These are phyloP conservation scores for Lacerta agilis DNA, from an alignment of 2,797 vertebrate genomes.

Conservation along the genomic window DNA sequence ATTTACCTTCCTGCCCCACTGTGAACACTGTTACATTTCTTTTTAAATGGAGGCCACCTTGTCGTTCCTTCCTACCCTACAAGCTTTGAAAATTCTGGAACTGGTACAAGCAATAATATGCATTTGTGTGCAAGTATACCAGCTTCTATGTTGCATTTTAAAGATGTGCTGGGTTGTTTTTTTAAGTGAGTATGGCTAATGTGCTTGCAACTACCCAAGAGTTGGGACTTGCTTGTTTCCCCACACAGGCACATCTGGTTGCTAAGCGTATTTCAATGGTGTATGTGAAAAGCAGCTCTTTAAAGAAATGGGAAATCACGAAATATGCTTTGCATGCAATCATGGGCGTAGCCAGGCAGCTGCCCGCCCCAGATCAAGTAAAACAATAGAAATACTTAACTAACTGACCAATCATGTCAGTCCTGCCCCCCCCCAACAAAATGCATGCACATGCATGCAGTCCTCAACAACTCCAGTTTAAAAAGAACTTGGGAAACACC, in stretches of 20 bases:
- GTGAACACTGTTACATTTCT: not conserved
- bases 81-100: not conserved
- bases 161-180: not conserved
- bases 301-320: not conserved
- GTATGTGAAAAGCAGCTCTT: not conserved
- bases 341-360: no score
- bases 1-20: not conserved
- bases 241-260: not conserved
- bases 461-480: not conserved
- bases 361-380: no score
- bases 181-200: not conserved
- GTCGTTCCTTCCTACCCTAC: no score
- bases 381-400: no score
- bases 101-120: not conserved
- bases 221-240: not conserved
- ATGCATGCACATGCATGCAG: not conserved
- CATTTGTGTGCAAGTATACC: not conserved
- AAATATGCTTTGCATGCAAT: not conserved
- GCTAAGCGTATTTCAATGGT: not conserved
- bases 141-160: not conserved
- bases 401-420: no score
- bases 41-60: not conserved
- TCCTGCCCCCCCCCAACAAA: no score
- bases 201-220: not conserved
- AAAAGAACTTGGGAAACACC: not conserved